Conservation (phyloP, 2,797 vertebrate species). For the Chiloscyllium punctatum region DNA sequence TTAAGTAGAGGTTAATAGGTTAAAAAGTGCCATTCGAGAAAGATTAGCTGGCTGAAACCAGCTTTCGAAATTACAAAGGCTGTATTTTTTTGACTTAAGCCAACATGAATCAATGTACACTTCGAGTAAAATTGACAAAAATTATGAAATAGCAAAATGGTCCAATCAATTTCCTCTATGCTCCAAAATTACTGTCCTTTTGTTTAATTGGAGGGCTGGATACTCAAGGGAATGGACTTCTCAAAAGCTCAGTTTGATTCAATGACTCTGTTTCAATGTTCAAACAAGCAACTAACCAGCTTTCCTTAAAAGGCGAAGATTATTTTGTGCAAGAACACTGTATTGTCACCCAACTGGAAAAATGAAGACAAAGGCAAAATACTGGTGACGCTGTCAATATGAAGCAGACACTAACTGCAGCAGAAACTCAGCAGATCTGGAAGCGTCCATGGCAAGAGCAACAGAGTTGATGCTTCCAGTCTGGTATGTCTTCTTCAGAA, state of each 20-base stretch:
- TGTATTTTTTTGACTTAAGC: not conserved
- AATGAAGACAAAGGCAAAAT: not conserved
- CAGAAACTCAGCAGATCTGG: too few species aligned
- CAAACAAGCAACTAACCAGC: not conserved
- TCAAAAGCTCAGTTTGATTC: too few species aligned
- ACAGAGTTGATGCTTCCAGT: too few species aligned
- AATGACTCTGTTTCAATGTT: not conserved
- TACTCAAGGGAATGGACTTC: not conserved
- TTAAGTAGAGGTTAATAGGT: not conserved
- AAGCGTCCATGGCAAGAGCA: too few species aligned
- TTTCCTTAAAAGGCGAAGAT: not conserved
- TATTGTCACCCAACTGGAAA: not conserved
- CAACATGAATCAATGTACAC: not conserved
- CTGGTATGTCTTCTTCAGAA: too few species aligned
- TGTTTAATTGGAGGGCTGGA: not conserved
- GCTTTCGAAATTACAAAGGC: not conserved
- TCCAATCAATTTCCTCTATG: not conserved
- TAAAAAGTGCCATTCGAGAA: not conserved
- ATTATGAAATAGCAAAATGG: not conserved
- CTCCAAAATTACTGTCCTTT: not conserved
- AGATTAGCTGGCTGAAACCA: not conserved
- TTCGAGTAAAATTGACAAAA: not conserved
- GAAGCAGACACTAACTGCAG: too few species aligned
- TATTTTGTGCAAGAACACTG: not conserved
- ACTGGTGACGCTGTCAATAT: too few species aligned